phyloP scores from a whole-genome alignment of 2,888 invertebrate genomes.

The Lottia gigantea region DNA sequence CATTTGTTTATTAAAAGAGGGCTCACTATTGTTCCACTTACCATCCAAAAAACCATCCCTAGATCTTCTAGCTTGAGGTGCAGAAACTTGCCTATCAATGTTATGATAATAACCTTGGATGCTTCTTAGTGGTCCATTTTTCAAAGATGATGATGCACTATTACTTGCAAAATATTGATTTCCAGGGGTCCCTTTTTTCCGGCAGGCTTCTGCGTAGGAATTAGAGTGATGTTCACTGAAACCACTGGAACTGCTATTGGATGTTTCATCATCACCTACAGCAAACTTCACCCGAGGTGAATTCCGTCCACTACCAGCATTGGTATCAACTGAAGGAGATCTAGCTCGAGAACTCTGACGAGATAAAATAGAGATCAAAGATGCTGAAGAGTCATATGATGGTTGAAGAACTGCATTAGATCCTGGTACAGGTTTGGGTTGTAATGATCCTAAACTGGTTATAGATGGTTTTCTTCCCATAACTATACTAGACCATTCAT shows the following conservation, averaged over 20 bases:
- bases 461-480: constrained; percentile 44
- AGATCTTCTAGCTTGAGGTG: not conserved
- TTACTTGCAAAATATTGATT: not conserved
- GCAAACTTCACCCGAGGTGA: constrained; percentile 42
- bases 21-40: not conserved
- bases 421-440: constrained; percentile 54
- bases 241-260: constrained; percentile 49
- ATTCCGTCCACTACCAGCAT: constrained; percentile 4
- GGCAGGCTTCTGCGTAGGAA: not conserved
- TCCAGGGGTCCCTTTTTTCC: not conserved
- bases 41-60: not conserved
- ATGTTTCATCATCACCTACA: constrained; percentile 42
- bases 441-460: constrained; percentile 20
- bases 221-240: constrained; percentile 42
- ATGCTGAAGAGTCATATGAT: constrained; percentile 21
- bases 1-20: not conserved
- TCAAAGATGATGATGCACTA: not conserved
- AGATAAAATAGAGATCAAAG: not conserved
- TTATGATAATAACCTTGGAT: not conserved
- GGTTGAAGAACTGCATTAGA: constrained; percentile 47
- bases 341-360: not conserved
- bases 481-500: constrained; percentile 55
- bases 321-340: not conserved
- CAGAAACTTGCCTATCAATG: not conserved
- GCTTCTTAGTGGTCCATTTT: not conserved